Percentiles rank a stretch among this genome's conserved stretches.
phyloP scores from a whole-genome alignment of 2,888 invertebrate genomes.

The Charanyca ferruginea region DNA sequence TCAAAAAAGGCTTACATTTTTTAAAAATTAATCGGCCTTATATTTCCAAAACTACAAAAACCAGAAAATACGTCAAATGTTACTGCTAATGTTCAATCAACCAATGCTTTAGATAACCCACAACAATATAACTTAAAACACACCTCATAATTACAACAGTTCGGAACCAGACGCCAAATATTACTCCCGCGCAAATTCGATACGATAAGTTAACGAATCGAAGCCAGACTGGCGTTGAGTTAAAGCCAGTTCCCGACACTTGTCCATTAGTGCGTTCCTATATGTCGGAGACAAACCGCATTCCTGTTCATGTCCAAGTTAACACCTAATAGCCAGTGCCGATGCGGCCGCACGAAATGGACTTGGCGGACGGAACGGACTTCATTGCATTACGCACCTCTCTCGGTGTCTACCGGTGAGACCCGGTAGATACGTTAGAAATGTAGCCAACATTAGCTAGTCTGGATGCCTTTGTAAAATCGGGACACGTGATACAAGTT shows the following conservation, averaged over 20 bases:
- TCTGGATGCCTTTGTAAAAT: slow-evolving; percentile 39
- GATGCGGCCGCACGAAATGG: slow-evolving; percentile 72
- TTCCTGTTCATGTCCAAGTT: slow-evolving; percentile 69
- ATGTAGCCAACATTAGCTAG: slow-evolving; percentile 43
- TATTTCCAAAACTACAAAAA: too few relatives aligned
- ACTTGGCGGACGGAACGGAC: slow-evolving; percentile 64
- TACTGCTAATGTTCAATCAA: too few relatives aligned
- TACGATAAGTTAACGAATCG: slow-evolving; percentile 52
- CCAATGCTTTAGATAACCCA: too few relatives aligned
- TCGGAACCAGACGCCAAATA: slow-evolving; percentile 28
- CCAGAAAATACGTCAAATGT: too few relatives aligned
- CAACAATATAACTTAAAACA: slow-evolving; percentile 13
- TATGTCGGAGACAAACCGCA: slow-evolving; percentile 67
- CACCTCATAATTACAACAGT: slow-evolving; percentile 26
- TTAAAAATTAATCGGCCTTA: too few relatives aligned
- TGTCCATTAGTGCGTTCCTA: slow-evolving; percentile 66
- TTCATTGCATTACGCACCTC: slow-evolving; percentile 74
- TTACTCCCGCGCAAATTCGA: slow-evolving; percentile 36
- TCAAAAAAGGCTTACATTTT: too few relatives aligned
- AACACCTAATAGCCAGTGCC: slow-evolving; percentile 69
- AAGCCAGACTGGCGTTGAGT: slow-evolving; percentile 39
- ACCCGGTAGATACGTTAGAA: slow-evolving; percentile 42
- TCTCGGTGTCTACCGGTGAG: slow-evolving; percentile 43
- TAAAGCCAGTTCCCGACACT: slow-evolving; percentile 53
- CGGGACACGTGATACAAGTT: slow-evolving; percentile 11